Base-by-base conservation (phyloP, 2,888 invertebrate species). In the Malacosoma neustria region DNA sequence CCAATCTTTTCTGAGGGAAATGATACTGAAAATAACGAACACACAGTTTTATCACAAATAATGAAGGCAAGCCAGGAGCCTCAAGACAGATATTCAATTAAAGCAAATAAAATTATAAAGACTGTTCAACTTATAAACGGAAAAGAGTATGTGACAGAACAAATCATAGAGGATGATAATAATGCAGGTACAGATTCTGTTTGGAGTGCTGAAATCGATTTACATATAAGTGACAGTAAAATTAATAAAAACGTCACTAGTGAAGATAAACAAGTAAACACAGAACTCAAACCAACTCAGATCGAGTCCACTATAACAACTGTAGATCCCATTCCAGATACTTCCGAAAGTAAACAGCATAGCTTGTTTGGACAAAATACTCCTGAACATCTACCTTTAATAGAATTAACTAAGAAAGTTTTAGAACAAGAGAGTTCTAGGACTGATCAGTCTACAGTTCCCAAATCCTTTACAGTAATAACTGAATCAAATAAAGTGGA, bases 91-190 rank as follows among this genome's bases (percentile, higher is more conserved):
- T n/a, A n/a, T n/a, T n/a, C n/a, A n/a, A n/a, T n/a, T 22, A 22
- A 22, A 22, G 6, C 2, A 22, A 22, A 2, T 22, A 22, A 22
- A 22, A 22, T 22, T 1, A 56, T 66, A 34, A 88, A 91, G 43
- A 89, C 89, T 48, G 87, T 92, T 4, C 89, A 91, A 5, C 89
- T 93, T 1, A 88, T 93, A 38, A 90, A 94, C 62, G 93, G 93
- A 0, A 90, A 92, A 65, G 93, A 94, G 66, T 89, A 90, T 40
- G 87, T 92, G 0, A 90, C 90, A 1, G 94, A 94, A 71, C 92
- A 93, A 73, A 74, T 93, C 0, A 86, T 93, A 32, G 93, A 94
- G 46, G 66, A 68, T 44, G 68, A 64, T 59, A 90, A 90, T 38
- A 67, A 72, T 40, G 71, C 49, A 38, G 31, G 67, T 30, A 67